phyloP scores from a whole-genome alignment of 2,888 invertebrate species.

The Drosophila aldrichi region DNA sequence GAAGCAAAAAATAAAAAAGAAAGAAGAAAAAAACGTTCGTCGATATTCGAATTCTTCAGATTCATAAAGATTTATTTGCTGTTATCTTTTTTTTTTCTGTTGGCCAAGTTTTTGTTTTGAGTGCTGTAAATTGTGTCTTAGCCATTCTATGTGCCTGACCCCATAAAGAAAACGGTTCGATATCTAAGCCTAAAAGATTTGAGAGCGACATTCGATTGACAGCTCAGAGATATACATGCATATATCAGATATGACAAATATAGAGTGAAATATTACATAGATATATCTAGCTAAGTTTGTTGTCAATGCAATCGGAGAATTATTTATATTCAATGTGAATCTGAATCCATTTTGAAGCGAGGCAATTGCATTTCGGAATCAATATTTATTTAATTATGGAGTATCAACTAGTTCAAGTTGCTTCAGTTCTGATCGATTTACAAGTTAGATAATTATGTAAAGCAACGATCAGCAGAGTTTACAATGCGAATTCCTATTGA shows the following conservation, averaged over 20 bases:
- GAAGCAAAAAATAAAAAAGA: conserved; percentile 13
- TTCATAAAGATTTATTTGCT: conserved; percentile 16
- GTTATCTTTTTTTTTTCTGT: conserved; percentile 18
- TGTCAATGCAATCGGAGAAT: not conserved
- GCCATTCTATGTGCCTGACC: conserved; percentile 50
- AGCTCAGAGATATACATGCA: not conserved
- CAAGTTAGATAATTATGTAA: no score
- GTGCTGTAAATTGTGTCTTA: conserved; percentile 14
- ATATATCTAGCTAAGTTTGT: not conserved
- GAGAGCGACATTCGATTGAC: not conserved
- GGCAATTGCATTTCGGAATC: not conserved
- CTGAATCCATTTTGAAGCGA: not conserved
- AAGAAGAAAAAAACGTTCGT: conserved; percentile 18
- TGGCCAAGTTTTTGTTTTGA: conserved; percentile 50
- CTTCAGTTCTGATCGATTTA: no score
- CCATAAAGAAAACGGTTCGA: conserved; percentile 34
- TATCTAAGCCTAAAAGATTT: conserved; percentile 11
- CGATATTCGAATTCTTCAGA: conserved; percentile 44
- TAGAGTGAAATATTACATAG: not conserved
- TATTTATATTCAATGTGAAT: not conserved
- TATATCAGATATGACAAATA: no score
- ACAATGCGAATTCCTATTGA: no score
- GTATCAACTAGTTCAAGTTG: no score
- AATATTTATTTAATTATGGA: not conserved
- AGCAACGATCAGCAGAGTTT: no score